These are phyloP conservation scores for Agapostemon virescens DNA, from an alignment of 2,888 invertebrate genomes.

Conservation along the genomic window DNA sequence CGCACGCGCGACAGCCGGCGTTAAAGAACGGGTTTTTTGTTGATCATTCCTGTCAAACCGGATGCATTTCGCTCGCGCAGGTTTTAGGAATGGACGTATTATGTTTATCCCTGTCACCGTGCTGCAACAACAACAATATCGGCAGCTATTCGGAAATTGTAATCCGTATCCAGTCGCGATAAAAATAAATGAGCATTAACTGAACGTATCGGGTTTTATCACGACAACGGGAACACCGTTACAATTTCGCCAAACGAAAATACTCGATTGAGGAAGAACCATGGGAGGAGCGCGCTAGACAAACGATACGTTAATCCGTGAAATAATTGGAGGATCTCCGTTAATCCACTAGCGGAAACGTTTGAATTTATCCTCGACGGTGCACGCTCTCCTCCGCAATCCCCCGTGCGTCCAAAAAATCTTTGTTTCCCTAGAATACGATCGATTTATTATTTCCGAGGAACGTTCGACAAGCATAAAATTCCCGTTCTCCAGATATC, in stretches of 20 bases:
- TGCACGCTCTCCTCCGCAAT: not conserved
- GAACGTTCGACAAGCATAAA: not conserved
- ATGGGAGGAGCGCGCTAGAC: conserved; percentile 38
- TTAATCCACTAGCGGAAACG: conserved; percentile 70
- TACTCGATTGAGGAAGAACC: conserved; percentile 44
- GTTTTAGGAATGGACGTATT: not conserved
- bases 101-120: not conserved
- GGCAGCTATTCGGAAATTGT: not conserved
- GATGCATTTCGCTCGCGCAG: not conserved
- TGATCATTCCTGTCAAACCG: not conserved
- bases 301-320: conserved; percentile 69
- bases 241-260: conserved; percentile 53
- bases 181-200: conserved; percentile 14
- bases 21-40: not conserved
- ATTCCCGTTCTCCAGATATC: not conserved
- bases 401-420: conserved; percentile 15
- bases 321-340: conserved; percentile 71
- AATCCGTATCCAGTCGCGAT: not conserved
- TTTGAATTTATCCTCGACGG: conserved; percentile 48
- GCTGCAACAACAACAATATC: not conserved
- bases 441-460: conserved; percentile 28
- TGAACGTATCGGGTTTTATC: conserved; percentile 20
- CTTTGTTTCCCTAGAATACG: conserved; percentile 35
- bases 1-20: not conserved
- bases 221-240: conserved; percentile 40